Conservation (phyloP, 2,113 vertebrate genomes). For the Quiscalus mexicanus region DNA sequence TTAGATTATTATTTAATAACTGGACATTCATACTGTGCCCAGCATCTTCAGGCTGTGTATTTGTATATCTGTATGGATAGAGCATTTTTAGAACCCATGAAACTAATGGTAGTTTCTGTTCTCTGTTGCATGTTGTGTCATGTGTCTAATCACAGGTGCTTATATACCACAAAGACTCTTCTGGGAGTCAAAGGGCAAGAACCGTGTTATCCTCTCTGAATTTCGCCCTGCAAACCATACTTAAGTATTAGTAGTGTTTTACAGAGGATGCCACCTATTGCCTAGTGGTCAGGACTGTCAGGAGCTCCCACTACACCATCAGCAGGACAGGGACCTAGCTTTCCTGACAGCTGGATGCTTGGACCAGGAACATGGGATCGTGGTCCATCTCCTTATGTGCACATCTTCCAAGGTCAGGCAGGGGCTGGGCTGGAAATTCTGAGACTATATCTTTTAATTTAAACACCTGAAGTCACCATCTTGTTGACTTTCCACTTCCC, state of each 20-base stretch:
- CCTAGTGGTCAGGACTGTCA: neutral
- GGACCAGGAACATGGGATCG: neutral
- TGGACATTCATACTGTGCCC: neutral
- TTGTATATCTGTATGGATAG: neutral
- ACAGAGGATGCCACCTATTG: neutral
- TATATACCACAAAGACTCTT: accelerated
- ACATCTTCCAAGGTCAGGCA: neutral
- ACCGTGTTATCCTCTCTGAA: neutral
- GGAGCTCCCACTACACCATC: neutral
- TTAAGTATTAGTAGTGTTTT: neutral
- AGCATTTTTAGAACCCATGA: neutral
- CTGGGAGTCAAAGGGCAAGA: neutral
- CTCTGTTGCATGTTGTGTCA: neutral
- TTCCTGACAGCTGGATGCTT: neutral
- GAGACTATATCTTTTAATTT: neutral
- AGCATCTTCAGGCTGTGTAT: neutral
- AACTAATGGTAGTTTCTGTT: neutral
- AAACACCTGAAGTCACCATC: neutral
- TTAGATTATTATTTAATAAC: neutral
- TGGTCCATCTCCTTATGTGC: neutral
- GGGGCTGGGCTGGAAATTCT: neutral
- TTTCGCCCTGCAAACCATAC: neutral
- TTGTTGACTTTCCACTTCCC: neutral
- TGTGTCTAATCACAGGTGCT: neutral
- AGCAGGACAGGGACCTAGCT: neutral